A percentile compares a stretch with the other conserved stretches of the same genome.
Evolutionary conservation across 2,797 vertebrate species (phyloP).

Genomic region (Acrossocheilus wenchowensis): DNA sequence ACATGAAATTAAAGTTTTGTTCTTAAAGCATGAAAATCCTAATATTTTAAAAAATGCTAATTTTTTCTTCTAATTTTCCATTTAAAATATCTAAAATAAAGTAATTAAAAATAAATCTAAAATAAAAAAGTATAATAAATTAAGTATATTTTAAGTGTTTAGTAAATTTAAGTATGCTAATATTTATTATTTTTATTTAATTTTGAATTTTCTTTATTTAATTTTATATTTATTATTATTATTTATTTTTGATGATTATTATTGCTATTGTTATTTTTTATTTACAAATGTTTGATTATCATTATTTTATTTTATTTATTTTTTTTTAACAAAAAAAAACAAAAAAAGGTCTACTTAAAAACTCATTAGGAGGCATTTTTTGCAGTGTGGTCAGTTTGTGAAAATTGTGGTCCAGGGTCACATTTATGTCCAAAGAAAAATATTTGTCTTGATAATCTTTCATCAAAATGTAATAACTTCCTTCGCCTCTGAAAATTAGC

Average conservation of each 20-base stretch:
- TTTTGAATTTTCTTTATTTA: background rate
- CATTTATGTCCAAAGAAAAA: background rate
- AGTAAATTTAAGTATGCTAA: background rate
- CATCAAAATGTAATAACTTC: background rate
- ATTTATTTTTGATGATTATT: too few relatives aligned
- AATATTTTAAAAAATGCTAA: background rate
- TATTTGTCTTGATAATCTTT: background rate
- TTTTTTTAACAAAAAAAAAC: background rate
- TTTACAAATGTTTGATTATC: too few relatives aligned
- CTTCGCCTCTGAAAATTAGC: background rate
- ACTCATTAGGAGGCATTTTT: too few relatives aligned
- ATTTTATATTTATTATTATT: background rate
- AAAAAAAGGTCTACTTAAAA: too few relatives aligned
- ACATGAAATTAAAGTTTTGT: background rate
- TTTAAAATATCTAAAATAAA: background rate
- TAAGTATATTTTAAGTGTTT: background rate
- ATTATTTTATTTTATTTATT: too few relatives aligned
- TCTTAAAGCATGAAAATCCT: too few relatives aligned
- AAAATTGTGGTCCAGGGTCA: too few relatives aligned
- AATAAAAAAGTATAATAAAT: background rate
- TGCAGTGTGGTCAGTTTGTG: too few relatives aligned
- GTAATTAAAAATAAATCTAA: background rate
- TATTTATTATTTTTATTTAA: background rate
- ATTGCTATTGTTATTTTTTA: too few relatives aligned
- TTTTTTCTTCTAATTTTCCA: background rate